phyloP scores from a whole-genome alignment of 2,888 invertebrate species.

The Crossocerus cetratus region DNA sequence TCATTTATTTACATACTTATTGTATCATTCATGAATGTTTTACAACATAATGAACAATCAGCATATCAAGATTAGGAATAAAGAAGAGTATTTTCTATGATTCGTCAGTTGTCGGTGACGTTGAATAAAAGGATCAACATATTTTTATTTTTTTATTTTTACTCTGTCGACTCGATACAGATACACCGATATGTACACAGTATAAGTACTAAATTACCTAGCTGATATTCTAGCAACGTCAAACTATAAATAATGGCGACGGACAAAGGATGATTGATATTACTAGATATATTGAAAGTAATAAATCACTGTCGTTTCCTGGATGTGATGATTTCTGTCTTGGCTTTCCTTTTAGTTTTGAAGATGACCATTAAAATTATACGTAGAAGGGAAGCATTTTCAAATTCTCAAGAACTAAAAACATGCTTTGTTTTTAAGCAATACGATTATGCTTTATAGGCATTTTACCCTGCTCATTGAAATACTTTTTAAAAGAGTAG shows the following conservation, averaged over 20 bases:
- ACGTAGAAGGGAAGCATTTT: too few species aligned
- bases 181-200: constrained; percentile 52
- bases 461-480: too few species aligned
- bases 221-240: constrained; percentile 25
- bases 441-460: too few species aligned
- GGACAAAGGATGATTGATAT: constrained; percentile 21
- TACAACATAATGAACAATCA: too few species aligned
- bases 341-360: not conserved
- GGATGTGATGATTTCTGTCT: constrained; percentile 1
- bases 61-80: too few species aligned
- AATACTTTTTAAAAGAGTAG: not conserved
- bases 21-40: too few species aligned
- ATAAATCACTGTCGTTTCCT: constrained; percentile 30
- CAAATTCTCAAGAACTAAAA: too few species aligned
- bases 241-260: constrained; percentile 31
- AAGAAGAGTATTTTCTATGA: constrained; percentile 28
- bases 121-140: constrained; percentile 14
- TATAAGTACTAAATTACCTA: constrained; percentile 44
- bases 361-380: too few species aligned
- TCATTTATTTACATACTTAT: too few species aligned
- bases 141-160: constrained; percentile 47
- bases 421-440: too few species aligned
- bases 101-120: constrained; percentile 22
- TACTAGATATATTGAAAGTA: constrained; percentile 34
- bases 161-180: constrained; percentile 46